A percentile compares a stretch with the other conserved stretches of the same genome.
phyloP scores from a whole-genome alignment of 2,113 vertebrate genomes.

The Loxodonta africana region DNA sequence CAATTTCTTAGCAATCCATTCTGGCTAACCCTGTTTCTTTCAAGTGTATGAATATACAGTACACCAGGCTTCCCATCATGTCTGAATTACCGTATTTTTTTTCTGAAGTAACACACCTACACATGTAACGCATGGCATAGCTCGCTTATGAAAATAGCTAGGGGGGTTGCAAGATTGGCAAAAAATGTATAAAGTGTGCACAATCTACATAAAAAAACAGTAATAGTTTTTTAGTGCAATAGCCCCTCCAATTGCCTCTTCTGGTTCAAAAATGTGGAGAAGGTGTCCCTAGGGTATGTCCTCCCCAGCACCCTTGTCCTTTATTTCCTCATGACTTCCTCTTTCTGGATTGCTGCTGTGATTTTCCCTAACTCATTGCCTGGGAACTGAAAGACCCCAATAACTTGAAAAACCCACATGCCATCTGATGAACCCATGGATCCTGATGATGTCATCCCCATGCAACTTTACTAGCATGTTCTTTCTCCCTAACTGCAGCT shows the following conservation, averaged over 20 bases:
- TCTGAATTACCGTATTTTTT: not conserved
- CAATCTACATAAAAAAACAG: not conserved
- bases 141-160: too few species aligned
- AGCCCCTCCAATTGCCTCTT: not conserved
- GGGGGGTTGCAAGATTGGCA: too few species aligned
- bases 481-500: slow-evolving; percentile 16
- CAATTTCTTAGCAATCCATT: not conserved
- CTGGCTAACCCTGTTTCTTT: not conserved
- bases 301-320: not conserved
- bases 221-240: not conserved
- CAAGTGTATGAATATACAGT: not conserved
- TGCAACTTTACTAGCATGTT: not conserved
- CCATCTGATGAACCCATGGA: too few species aligned
- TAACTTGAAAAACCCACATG: too few species aligned
- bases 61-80: not conserved
- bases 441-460: too few species aligned
- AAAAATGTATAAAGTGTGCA: too few species aligned
- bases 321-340: not conserved
- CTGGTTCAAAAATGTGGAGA: not conserved
- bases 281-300: not conserved
- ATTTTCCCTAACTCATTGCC: too few species aligned
- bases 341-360: too few species aligned
- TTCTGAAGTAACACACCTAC: too few species aligned
- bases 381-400: too few species aligned
- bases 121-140: too few species aligned